phyloP scores from a whole-genome alignment of 2,797 vertebrate species.

The Chiroxiphia lanceolata region DNA sequence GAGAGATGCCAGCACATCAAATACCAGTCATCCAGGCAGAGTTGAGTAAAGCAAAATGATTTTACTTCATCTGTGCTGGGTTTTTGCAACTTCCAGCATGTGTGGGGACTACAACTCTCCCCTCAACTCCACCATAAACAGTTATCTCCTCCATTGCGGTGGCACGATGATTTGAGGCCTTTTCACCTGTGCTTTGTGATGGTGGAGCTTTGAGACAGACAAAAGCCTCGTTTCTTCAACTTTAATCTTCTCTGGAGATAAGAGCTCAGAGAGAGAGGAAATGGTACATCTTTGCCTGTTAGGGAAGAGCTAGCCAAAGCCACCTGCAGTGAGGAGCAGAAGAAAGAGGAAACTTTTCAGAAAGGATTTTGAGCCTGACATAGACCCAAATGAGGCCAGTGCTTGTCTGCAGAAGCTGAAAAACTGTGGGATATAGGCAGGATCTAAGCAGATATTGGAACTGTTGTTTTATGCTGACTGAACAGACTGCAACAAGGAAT shows the following conservation, averaged over 20 bases:
- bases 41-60: neutral
- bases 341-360: neutral
- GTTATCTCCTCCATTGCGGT: fast-evolving
- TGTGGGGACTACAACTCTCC: neutral
- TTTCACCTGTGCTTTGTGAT: neutral
- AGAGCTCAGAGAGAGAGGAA: neutral
- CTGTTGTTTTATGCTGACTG: neutral
- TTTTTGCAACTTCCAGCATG: neutral
- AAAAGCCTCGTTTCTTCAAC: neutral
- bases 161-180: neutral
- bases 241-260: neutral
- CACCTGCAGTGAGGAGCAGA: neutral
- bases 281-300: neutral
- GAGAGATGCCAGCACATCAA: neutral
- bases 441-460: neutral
- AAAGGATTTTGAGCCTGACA: neutral
- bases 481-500: neutral
- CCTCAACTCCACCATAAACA: neutral
- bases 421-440: neutral
- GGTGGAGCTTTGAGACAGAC: neutral
- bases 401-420: neutral
- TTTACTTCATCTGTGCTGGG: neutral
- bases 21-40: neutral
- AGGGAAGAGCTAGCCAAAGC: neutral
- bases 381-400: neutral